Conservation (phyloP, 2,113 vertebrate genomes). For the Gallinago undulata region DNA sequence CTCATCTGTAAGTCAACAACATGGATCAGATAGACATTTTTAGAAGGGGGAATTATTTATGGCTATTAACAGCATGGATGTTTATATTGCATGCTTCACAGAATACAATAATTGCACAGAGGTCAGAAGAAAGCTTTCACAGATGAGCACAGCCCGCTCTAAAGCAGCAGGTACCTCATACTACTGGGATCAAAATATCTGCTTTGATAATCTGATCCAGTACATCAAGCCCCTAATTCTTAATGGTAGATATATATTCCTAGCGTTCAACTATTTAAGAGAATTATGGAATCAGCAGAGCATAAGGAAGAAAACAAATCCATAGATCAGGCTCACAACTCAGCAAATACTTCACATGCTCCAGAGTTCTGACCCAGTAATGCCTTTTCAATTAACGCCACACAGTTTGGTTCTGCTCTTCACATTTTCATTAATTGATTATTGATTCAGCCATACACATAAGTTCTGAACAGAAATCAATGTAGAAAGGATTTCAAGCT, state of each 20-base stretch:
- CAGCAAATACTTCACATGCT: background rate
- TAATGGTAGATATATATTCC: background rate
- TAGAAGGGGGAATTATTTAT: conserved; percentile 11
- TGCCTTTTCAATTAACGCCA: background rate
- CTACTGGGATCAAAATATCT: background rate
- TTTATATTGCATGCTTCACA: background rate
- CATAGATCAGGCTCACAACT: background rate
- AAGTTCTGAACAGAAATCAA: background rate
- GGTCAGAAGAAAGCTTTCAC: background rate
- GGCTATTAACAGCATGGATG: background rate
- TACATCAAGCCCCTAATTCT: background rate
- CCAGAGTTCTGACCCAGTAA: background rate
- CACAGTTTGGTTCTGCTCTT: background rate
- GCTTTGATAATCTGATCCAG: background rate
- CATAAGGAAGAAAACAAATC: conserved; percentile 7
- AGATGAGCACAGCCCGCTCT: background rate
- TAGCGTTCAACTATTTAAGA: background rate
- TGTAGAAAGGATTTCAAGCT: background rate
- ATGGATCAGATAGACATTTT: background rate
- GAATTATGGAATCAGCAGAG: background rate
- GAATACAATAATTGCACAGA: background rate
- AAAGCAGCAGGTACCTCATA: background rate
- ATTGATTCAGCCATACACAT: background rate
- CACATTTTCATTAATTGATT: background rate
- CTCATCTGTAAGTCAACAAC: conserved; percentile 25